Evolutionary conservation across 2,888 invertebrate species (phyloP).

Genomic region (Gisinianus flammeolus): DNA sequence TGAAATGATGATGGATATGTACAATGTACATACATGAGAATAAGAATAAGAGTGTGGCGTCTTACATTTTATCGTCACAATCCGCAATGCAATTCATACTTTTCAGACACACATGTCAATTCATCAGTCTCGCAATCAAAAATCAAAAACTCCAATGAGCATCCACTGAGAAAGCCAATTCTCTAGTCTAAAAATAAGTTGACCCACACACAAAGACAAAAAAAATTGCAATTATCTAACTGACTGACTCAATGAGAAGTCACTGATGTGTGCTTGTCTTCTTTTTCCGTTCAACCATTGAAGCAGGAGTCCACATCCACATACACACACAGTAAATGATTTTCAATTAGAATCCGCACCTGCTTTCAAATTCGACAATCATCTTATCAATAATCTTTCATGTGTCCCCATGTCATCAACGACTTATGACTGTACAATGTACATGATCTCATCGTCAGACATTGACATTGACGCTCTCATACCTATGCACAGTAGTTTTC

Average conservation of each 20-base stretch:
- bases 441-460: too few species aligned
- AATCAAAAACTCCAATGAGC: not conserved
- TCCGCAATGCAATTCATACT: not conserved
- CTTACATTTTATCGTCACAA: not conserved
- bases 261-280: slow-evolving; percentile 18
- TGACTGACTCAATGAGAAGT: slow-evolving; percentile 18
- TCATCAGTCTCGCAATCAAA: too few species aligned
- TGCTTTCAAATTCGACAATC: not conserved
- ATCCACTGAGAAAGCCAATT: not conserved
- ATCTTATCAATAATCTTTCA: too few species aligned
- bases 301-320: too few species aligned
- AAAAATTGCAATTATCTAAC: slow-evolving; percentile 13
- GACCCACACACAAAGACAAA: slow-evolving; percentile 12
- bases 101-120: not conserved
- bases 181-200: slow-evolving; percentile 28
- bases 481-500: too few species aligned
- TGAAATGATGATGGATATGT: not conserved
- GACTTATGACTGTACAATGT: too few species aligned
- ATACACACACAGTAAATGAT: not conserved
- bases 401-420: too few species aligned
- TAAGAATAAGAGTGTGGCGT: not conserved
- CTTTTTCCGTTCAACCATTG: not conserved
- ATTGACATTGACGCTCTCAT: too few species aligned
- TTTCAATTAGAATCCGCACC: slow-evolving; percentile 21
- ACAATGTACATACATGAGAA: not conserved